Evolutionary conservation across 2,888 invertebrate species (phyloP).

Genomic region (Agrochola litura): DNA sequence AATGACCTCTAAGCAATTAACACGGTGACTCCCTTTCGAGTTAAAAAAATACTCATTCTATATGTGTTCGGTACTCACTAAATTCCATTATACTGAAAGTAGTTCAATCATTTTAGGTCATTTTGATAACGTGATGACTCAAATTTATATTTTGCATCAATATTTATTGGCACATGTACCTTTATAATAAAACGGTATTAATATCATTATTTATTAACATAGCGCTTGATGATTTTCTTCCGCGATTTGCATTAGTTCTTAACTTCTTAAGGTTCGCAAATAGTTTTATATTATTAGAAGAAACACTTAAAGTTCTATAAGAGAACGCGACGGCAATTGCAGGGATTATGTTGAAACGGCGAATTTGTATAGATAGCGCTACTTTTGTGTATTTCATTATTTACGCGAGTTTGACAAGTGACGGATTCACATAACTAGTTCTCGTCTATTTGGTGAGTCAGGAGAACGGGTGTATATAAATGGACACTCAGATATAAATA

Average conservation of each 20-base stretch:
- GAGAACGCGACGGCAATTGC: background rate
- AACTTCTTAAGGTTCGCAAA: background rate
- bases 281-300: conserved; percentile 13
- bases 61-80: conserved; percentile 71
- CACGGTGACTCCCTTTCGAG: conserved; percentile 84
- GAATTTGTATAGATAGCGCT: background rate
- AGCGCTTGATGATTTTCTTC: background rate
- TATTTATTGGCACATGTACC: conserved; percentile 17
- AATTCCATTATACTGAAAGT: conserved; percentile 72
- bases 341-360: conserved; percentile 24
- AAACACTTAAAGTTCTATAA: conserved; percentile 12
- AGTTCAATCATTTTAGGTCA: conserved; percentile 75
- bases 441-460: conserved; percentile 66
- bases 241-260: background rate
- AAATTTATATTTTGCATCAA: conserved; percentile 46
- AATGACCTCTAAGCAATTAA: conserved; percentile 83
- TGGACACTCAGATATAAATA: conserved; percentile 72
- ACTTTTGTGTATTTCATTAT: conserved; percentile 27
- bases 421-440: conserved; percentile 56
- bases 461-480: conserved; percentile 63
- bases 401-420: conserved; percentile 41
- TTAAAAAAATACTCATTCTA: conserved; percentile 76
- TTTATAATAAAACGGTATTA: conserved; percentile 14
- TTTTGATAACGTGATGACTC: conserved; percentile 71
- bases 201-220: conserved; percentile 9